These are phyloP conservation scores for Podargus strigoides DNA, from an alignment of 2,797 vertebrate genomes.

Conservation along the genomic window DNA sequence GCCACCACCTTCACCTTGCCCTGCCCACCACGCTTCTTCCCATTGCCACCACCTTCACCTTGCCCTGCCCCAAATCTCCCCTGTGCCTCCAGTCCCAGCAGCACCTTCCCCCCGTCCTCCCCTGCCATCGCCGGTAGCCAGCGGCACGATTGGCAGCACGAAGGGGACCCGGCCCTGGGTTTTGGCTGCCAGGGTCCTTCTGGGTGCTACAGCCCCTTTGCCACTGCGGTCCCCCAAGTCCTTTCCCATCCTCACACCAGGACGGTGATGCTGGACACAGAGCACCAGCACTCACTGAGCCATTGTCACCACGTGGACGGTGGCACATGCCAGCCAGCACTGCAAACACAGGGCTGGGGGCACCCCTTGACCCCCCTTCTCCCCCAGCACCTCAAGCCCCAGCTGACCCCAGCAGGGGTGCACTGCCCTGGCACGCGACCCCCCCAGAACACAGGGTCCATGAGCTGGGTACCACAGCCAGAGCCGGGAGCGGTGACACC, in stretches of 20 bases:
- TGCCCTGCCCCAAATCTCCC: not conserved
- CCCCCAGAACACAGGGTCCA: not conserved
- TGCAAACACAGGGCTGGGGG: rapidly evolving
- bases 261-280: rapidly evolving
- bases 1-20: not conserved
- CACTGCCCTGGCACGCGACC: rapidly evolving
- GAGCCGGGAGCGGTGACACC: rapidly evolving
- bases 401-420: rapidly evolving
- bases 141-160: rapidly evolving
- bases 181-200: not conserved
- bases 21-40: not conserved
- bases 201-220: not conserved
- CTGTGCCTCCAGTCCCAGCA: not conserved
- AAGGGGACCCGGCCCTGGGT: rapidly evolving
- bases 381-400: not conserved
- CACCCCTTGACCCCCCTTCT: not conserved
- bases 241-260: not conserved
- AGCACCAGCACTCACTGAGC: rapidly evolving
- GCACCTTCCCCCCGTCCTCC: not conserved
- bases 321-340: not conserved
- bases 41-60: not conserved
- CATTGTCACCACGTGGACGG: rapidly evolving
- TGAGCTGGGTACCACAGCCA: not conserved
- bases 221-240: rapidly evolving
- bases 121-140: rapidly evolving